These are phyloP conservation scores for Scomberomorus guttatus DNA, from an alignment of 2,797 vertebrate species.

Conservation along the genomic window DNA sequence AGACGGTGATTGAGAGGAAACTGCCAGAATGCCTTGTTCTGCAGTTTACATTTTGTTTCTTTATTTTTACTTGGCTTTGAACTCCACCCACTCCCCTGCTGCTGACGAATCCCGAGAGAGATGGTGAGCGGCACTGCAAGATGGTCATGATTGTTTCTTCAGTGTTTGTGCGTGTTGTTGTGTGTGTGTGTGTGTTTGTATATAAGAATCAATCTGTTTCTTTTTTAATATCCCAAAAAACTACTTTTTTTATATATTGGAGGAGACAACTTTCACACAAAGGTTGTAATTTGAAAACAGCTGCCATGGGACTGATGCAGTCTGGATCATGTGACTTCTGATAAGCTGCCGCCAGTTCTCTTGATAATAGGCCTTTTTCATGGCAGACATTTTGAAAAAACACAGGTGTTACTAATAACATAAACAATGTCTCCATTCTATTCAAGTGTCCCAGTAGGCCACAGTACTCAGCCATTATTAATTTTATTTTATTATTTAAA, in stretches of 20 bases:
- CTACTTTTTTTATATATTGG: neutral
- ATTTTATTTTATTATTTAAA: neutral
- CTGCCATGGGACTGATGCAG: no score
- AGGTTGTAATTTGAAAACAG: no score
- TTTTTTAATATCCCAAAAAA: slow-evolving; percentile 11
- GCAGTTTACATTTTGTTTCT: slow-evolving; percentile 60
- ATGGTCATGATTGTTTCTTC: slow-evolving; percentile 54
- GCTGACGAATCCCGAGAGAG: slow-evolving; percentile 60
- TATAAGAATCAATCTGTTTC: slow-evolving; percentile 17
- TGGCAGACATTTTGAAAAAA: no score
- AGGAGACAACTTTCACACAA: neutral
- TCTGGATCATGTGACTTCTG: no score
- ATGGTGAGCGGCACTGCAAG: slow-evolving; percentile 21
- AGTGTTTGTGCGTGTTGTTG: slow-evolving; percentile 44
- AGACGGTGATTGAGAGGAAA: slow-evolving; percentile 70
- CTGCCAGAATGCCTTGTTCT: slow-evolving; percentile 58
- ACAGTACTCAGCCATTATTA: no score
- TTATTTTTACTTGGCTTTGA: slow-evolving; percentile 68
- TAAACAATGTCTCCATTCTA: neutral
- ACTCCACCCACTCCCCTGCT: slow-evolving; percentile 65
- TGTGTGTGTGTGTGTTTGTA: neutral
- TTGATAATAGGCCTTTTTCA: neutral
- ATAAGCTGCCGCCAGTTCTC: no score
- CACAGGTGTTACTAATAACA: neutral
- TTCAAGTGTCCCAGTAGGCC: neutral